phyloP scores from a whole-genome alignment of 2,888 invertebrate species.

The Serripes groenlandicus region DNA sequence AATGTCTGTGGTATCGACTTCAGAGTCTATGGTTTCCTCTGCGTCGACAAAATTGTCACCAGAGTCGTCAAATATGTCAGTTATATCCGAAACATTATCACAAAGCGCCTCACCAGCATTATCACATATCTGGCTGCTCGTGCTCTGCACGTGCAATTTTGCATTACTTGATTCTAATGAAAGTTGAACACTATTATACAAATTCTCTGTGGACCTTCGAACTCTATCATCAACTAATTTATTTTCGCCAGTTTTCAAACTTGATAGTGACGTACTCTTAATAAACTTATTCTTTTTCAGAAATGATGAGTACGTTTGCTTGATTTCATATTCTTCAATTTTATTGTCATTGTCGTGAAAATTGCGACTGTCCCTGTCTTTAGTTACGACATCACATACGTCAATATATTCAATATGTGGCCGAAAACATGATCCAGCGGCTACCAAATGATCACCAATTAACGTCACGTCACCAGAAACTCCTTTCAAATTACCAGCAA shows the following conservation, averaged over 20 bases:
- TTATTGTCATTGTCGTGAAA: too few relatives aligned
- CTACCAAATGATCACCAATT: background rate
- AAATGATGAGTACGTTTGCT: background rate
- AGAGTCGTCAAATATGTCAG: slow-evolving; percentile 25
- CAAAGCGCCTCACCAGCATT: slow-evolving; percentile 42
- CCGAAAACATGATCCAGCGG: too few relatives aligned
- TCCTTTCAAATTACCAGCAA: background rate
- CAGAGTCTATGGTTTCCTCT: slow-evolving; percentile 27
- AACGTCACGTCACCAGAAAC: background rate
- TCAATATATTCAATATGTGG: too few relatives aligned
- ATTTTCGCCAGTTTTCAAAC: background rate
- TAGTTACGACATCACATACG: too few relatives aligned
- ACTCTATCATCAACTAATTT: too few relatives aligned
- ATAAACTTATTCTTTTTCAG: slow-evolving; percentile 4
- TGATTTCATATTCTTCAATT: too few relatives aligned
- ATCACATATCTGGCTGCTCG: background rate
- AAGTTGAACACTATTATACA: too few relatives aligned
- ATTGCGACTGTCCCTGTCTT: too few relatives aligned
- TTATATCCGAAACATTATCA: slow-evolving; percentile 25
- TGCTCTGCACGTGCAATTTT: background rate
- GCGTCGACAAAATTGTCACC: slow-evolving; percentile 42
- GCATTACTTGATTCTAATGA: too few relatives aligned
- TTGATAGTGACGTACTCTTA: background rate
- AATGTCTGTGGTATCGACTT: slow-evolving; percentile 7
- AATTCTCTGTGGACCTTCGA: too few relatives aligned